Conservation (phyloP, 2,797 vertebrate species). For the Lutjanus argentimaculatus region DNA sequence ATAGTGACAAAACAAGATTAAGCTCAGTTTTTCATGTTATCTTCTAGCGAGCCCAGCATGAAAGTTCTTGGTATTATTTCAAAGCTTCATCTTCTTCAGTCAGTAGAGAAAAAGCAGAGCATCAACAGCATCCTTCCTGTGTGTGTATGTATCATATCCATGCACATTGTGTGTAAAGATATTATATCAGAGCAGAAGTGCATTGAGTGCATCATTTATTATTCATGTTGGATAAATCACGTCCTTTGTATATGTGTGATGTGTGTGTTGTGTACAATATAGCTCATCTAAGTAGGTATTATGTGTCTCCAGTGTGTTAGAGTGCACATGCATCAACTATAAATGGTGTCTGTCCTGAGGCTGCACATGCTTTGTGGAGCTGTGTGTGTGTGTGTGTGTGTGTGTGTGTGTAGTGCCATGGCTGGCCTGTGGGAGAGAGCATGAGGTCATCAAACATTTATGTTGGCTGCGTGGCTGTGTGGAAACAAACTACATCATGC, state of each 20-base stretch:
- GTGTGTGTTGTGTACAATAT: slow-evolving; percentile 4
- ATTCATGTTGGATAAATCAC: slow-evolving; percentile 41
- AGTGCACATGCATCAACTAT: slow-evolving; percentile 4
- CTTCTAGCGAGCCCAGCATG: neutral
- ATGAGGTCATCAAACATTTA: slow-evolving; percentile 68
- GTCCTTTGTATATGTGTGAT: neutral
- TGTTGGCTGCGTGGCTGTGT: slow-evolving; percentile 39
- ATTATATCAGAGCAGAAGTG: neutral
- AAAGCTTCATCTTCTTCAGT: neutral
- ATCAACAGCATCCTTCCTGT: neutral
- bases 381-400: slow-evolving; percentile 5
- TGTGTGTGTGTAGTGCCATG: neutral
- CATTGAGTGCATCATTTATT: slow-evolving; percentile 37
- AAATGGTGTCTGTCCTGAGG: slow-evolving; percentile 10
- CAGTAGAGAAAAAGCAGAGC: neutral
- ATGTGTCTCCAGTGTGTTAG: slow-evolving; percentile 12
- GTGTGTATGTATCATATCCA: neutral
- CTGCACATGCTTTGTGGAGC: slow-evolving; percentile 10
- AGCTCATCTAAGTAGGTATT: neutral
- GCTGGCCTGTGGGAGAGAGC: slow-evolving; percentile 43
- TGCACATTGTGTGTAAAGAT: neutral
- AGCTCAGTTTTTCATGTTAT: neutral
- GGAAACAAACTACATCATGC: slow-evolving; percentile 58
- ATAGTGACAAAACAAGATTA: neutral
- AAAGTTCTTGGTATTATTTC: neutral